Base-by-base conservation (phyloP, 2,797 vertebrate species). In the Potorous gilbertii region DNA sequence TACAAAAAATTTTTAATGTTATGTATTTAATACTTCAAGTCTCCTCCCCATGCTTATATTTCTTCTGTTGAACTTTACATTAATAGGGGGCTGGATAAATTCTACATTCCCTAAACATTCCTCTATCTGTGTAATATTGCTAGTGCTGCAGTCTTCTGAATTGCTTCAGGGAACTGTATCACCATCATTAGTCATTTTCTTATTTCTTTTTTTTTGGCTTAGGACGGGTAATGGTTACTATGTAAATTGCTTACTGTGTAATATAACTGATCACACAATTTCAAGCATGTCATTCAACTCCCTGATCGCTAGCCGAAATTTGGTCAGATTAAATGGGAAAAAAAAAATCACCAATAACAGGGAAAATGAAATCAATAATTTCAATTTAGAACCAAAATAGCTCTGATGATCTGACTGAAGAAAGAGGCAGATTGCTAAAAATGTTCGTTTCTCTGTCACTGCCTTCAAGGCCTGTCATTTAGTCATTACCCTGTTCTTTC, bases 141-240 rank as follows among this genome's bases (percentile, higher is more conserved):
- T 92, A 56, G 4, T 95, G 90, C 28, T 91, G 54, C 93, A 96
- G 90, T 91, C 34, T 95, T 93, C 91, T 93, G 90, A 96, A 93
- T 93, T 93, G 89, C 94, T 55, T 96, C 92, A 59, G 55, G 90
- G 96, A 96, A 94, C 95, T 16, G 8, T 90, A 90, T 90, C 74
- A 81, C 46, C 40, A 81, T 81, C 46, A 81, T 95, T 96, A 92
- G 95, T 95, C 54, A 40, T 94, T 96, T 97, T 91, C 56, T 95
- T 52, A 93, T 54, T 93, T 27, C 14, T 90, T 90, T 90, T 74
- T 66, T 27, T 93, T 40, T 90, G 54, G 5, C 13, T 95, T 54
- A n/a, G 31, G 59, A 90, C 55, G 93, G 6, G 29, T 90, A 59
- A 57, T 54, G 5, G 24, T 87, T 56, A 57, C n/a, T 52, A 92